Conservation (phyloP, 2,113 vertebrate species). For the Xenus cinereus region DNA sequence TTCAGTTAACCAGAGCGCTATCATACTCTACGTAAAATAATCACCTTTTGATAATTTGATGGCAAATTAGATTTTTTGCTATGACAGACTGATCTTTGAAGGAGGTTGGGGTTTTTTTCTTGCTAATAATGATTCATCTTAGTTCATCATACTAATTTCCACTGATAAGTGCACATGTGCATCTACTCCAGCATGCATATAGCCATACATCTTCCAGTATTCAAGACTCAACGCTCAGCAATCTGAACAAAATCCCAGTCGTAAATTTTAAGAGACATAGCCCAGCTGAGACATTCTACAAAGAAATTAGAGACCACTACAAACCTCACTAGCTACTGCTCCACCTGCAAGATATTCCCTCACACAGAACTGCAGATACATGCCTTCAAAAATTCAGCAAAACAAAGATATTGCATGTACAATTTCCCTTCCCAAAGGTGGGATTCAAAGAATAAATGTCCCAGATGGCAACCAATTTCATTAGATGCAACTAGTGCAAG, state of each 20-base stretch:
- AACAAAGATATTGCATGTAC: neutral
- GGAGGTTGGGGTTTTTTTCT: neutral
- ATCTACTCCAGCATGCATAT: neutral
- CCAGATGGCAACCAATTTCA: neutral
- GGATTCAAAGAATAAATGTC: neutral
- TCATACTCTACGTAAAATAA: neutral
- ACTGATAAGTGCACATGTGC: rapidly evolving
- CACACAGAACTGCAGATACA: neutral
- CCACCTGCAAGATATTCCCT: neutral
- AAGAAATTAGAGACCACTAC: neutral
- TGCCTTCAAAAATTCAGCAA: neutral
- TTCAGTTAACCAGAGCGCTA: neutral
- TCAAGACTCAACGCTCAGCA: neutral
- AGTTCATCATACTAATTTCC: neutral
- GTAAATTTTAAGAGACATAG: neutral
- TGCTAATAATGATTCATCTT: neutral
- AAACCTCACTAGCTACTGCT: neutral
- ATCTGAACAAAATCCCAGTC: neutral
- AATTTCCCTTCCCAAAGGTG: neutral
- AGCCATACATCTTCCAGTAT: neutral
- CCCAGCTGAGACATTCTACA: neutral
- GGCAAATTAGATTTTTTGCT: neutral
- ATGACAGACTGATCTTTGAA: neutral
- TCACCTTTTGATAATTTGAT: neutral
- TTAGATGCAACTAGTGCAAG: neutral